Evolutionary conservation across 1,140 invertebrate species (phyloP), one percentile per base, ranked within the genome.

Genomic region (Drosophila biarmipes): DNA sequence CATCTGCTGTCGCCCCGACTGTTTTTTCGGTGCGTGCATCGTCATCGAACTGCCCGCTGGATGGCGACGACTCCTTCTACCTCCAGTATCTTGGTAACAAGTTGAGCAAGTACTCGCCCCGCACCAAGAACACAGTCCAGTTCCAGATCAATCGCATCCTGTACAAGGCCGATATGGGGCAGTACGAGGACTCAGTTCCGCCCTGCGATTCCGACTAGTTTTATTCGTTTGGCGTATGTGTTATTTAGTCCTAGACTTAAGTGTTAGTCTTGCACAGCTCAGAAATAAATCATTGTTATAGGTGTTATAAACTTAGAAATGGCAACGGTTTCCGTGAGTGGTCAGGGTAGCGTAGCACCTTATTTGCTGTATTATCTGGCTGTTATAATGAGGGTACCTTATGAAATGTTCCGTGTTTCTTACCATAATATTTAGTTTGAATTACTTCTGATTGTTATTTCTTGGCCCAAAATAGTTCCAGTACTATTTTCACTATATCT

Each of bases 111-210:
- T 81, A 81, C 17, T 57, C 48, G 6, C 10, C 34, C 1, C 59
- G 35, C 29, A 77, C 78, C 7, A 76, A 45, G 11, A 66, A 72
- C 24, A 80, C 67, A 2, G 57, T 81, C 0, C 78, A 81, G 58
- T 81, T 76, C 8, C 72, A 80, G 8, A 76, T 81, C 0, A 81
- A 81, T 63, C 53, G 78, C 5, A 80, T 81, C 8, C 45, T 81
- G 6, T 81, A 76, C 12, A 76, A 63, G 45, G 78, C 78, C 43
- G 78, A 81, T 29, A 80, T 81, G 78, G 78, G 78, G 2, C 46
- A 42, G 27, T 80, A 66, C 6, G 73, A 80, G 7, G 48, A 73
- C 14, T 19, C 31, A 19, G 66, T 76, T n/a, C 15, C 48, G 14
- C 0, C 10, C 0, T 21, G 7, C 11, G 45, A 49, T 1, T 35